phyloP scores from a whole-genome alignment of 1,140 invertebrate genomes.

The Drosophila hydei region DNA sequence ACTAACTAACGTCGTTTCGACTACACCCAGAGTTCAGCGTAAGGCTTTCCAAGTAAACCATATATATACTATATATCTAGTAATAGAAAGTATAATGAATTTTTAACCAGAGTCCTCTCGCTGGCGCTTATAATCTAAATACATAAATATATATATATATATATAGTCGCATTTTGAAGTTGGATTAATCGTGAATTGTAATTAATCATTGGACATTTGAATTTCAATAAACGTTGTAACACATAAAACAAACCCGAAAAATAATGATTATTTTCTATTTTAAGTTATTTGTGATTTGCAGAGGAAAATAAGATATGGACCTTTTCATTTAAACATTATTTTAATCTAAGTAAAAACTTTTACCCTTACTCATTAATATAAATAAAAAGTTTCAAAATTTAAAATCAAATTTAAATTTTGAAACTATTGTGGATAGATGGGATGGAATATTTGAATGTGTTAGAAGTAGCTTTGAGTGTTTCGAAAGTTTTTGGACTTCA shows the following conservation, averaged over 20 bases:
- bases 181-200: constrained; percentile 69
- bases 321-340: no score
- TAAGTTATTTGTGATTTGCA: no score
- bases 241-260: constrained; percentile 15
- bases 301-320: no score
- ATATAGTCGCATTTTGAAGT: constrained; percentile 76
- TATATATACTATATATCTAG: constrained; percentile 23
- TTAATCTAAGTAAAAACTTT: no score
- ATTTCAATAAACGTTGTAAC: constrained; percentile 76
- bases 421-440: no score
- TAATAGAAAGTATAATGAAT: constrained; percentile 35
- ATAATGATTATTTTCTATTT: background rate
- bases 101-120: constrained; percentile 23
- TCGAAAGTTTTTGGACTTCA: no score
- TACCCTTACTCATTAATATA: no score
- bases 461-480: no score
- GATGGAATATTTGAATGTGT: no score
- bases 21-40: constrained; percentile 25
- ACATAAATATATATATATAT: constrained; percentile 15
- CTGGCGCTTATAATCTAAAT: constrained; percentile 36
- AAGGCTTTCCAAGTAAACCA: constrained; percentile 11
- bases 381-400: no score
- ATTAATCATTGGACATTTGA: constrained; percentile 68
- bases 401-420: no score
- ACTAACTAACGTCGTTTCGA: constrained; percentile 41